phyloP scores from a whole-genome alignment of 2,113 vertebrate genomes.

The Glaucomys volans region DNA sequence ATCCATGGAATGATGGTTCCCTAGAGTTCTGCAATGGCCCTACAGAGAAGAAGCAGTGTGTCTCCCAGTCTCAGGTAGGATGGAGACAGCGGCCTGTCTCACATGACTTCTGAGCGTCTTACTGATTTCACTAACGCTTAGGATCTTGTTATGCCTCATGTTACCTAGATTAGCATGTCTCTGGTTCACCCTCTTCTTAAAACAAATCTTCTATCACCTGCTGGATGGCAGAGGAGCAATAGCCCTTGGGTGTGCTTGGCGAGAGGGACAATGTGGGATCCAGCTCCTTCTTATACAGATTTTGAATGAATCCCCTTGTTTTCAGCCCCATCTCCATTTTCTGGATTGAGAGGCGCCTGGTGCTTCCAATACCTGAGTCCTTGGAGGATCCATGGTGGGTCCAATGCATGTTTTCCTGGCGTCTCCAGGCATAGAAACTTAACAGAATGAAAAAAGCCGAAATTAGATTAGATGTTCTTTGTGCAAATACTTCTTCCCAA shows the following conservation, averaged over 20 bases:
- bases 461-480: not conserved
- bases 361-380: not conserved
- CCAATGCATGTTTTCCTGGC: not conserved
- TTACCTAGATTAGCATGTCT: not conserved
- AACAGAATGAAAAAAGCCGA: not conserved
- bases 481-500: slow-evolving; percentile 1
- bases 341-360: not conserved
- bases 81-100: not conserved
- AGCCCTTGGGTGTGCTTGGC: not conserved
- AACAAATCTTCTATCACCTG: not conserved
- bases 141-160: not conserved
- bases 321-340: not conserved
- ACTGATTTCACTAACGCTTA: not conserved
- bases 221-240: not conserved
- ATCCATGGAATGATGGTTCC: not conserved
- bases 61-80: too few species aligned
- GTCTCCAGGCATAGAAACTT: not conserved
- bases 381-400: not conserved
- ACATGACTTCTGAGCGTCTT: not conserved
- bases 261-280: not conserved
- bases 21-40: not conserved
- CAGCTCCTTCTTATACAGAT: not conserved
- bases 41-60: not conserved
- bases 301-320: not conserved
- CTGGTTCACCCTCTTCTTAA: not conserved